Conservation (phyloP, 2,888 invertebrate species). For the Gymnosoma rotundatum region DNA sequence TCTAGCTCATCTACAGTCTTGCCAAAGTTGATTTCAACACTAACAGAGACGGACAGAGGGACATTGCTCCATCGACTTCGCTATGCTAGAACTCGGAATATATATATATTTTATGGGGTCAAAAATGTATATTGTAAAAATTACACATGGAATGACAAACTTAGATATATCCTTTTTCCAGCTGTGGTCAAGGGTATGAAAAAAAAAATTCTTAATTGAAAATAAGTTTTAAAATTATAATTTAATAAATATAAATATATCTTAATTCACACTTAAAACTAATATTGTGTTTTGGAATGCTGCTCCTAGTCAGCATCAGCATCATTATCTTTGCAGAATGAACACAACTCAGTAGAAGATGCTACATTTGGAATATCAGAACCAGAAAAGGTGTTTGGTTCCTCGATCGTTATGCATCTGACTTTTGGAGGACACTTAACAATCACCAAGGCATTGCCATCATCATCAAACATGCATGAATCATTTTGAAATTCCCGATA, state of each 20-base stretch:
- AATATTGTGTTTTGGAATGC: not conserved
- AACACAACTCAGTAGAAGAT: constrained; percentile 41
- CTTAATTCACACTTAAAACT: constrained; percentile 51
- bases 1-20: too few relatives aligned
- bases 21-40: too few relatives aligned
- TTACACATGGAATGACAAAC: too few relatives aligned
- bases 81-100: too few relatives aligned
- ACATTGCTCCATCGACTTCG: too few relatives aligned
- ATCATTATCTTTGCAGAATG: constrained; percentile 51
- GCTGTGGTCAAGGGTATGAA: too few relatives aligned
- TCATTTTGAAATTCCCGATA: constrained; percentile 66
- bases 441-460: constrained; percentile 75
- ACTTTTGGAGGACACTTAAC: constrained; percentile 77
- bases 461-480: constrained; percentile 74
- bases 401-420: constrained; percentile 76
- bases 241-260: constrained; percentile 41
- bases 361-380: constrained; percentile 58
- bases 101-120: too few relatives aligned
- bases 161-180: too few relatives aligned
- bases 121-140: too few relatives aligned
- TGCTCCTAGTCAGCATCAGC: not conserved
- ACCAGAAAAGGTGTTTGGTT: constrained; percentile 66
- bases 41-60: too few relatives aligned
- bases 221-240: not conserved
- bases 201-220: too few relatives aligned